Percentiles rank a stretch among this genome's conserved stretches.
These are phyloP conservation scores for Operophtera brumata DNA, from an alignment of 2,888 invertebrate genomes.

Conservation along the genomic window DNA sequence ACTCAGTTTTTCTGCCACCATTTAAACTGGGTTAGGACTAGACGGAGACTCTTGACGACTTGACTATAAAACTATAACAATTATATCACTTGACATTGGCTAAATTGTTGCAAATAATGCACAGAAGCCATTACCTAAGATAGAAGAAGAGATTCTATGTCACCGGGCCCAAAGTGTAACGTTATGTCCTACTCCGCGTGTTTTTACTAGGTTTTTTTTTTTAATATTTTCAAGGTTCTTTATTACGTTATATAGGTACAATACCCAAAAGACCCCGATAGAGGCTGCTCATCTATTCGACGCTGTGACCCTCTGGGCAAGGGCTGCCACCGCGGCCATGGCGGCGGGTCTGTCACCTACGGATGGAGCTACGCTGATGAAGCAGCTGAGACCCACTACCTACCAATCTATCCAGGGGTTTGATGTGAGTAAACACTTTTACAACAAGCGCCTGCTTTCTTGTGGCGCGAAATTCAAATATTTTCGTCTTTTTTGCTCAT, in stretches of 20 bases:
- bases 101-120: no score
- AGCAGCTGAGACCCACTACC: conserved; percentile 87
- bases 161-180: conserved; percentile 2
- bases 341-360: conserved; percentile 83
- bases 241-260: no score
- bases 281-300: conserved; percentile 93
- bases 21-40: no score
- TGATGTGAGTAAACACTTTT: conserved; percentile 84
- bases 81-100: no score
- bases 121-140: no score
- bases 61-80: no score
- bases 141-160: conserved; percentile 13
- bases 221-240: no score
- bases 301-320: conserved; percentile 92
- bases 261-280: conserved; percentile 91
- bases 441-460: no score
- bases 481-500: not conserved
- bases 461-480: not conserved
- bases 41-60: no score
- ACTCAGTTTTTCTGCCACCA: no score
- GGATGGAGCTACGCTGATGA: conserved; percentile 88
- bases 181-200: conserved; percentile 2
- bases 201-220: no score
- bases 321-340: conserved; percentile 88
- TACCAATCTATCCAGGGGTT: conserved; percentile 90